These are phyloP conservation scores for Cheumatopsyche charites DNA, from an alignment of 1,140 invertebrate genomes.

Conservation along the genomic window DNA sequence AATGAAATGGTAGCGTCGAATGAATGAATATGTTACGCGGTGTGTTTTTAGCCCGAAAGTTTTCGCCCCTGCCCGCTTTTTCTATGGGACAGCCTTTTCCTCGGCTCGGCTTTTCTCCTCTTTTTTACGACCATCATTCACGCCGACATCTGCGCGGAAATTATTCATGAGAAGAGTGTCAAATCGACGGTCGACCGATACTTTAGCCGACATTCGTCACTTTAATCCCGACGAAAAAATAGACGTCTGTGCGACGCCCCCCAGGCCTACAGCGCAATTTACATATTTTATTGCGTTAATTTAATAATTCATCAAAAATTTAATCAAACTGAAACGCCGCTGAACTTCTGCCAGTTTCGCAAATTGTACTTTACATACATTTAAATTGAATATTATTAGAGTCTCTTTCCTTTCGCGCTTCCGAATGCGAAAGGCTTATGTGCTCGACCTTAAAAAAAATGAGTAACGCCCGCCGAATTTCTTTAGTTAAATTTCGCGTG, in stretches of 20 bases:
- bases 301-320: slow-evolving; percentile 20
- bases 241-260: not conserved
- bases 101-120: slow-evolving; percentile 29
- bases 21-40: slow-evolving; percentile 47
- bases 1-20: slow-evolving; percentile 46
- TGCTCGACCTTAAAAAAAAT: slow-evolving; percentile 19
- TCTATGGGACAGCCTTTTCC: slow-evolving; percentile 3
- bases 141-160: slow-evolving; percentile 40
- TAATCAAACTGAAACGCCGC: not conserved
- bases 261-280: slow-evolving; percentile 1
- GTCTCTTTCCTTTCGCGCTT: no score
- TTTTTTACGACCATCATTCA: slow-evolving; percentile 46
- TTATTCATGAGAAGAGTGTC: slow-evolving; percentile 48
- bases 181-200: slow-evolving; percentile 25
- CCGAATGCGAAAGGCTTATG: not conserved
- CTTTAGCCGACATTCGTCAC: slow-evolving; percentile 25
- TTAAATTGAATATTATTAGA: no score
- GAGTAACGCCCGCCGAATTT: slow-evolving; percentile 20
- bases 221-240: slow-evolving; percentile 21
- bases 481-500: slow-evolving; percentile 25
- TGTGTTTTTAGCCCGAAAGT: slow-evolving; percentile 41
- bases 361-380: no score
- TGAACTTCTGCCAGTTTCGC: no score
- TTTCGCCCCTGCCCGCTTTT: slow-evolving; percentile 23
- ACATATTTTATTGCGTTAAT: slow-evolving; percentile 20